These are phyloP conservation scores for Coracias cyanogaster DNA, from an alignment of 2,797 vertebrate genomes.

Conservation along the genomic window DNA sequence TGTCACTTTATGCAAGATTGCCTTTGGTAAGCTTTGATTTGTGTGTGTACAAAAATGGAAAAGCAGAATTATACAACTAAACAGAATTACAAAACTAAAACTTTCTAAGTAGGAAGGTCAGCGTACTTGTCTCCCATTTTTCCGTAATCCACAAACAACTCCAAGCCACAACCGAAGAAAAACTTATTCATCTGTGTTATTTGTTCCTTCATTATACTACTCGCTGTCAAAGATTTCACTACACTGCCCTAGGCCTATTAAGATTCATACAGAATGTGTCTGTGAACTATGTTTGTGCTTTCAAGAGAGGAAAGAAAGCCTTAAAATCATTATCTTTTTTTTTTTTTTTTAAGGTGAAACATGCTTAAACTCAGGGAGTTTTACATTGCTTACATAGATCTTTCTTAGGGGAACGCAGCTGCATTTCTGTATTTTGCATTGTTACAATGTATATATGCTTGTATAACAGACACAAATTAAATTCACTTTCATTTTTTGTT, in stretches of 20 bases:
- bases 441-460: not conserved
- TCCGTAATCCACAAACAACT: not conserved
- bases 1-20: constrained; percentile 74
- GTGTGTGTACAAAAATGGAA: not conserved
- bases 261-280: not conserved
- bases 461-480: not conserved
- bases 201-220: constrained; percentile 21
- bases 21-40: constrained; percentile 75
- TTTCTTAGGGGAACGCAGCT: not conserved
- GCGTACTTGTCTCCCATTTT: not conserved
- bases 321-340: not conserved
- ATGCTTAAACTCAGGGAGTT: not conserved
- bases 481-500: not conserved
- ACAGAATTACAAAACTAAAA: not conserved
- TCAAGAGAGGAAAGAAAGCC: not conserved
- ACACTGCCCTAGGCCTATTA: not conserved
- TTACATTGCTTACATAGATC: not conserved
- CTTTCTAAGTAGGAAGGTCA: not conserved
- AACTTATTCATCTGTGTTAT: constrained; percentile 20
- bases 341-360: not conserved
- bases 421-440: not conserved
- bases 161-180: not conserved
- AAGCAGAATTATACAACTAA: not conserved
- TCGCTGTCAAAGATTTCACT: constrained; percentile 24
- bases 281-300: not conserved